Percentiles rank a stretch among this genome's conserved stretches.
Evolutionary conservation across 2,888 invertebrate genomes (phyloP).

Genomic region (Watsonalla binaria): DNA sequence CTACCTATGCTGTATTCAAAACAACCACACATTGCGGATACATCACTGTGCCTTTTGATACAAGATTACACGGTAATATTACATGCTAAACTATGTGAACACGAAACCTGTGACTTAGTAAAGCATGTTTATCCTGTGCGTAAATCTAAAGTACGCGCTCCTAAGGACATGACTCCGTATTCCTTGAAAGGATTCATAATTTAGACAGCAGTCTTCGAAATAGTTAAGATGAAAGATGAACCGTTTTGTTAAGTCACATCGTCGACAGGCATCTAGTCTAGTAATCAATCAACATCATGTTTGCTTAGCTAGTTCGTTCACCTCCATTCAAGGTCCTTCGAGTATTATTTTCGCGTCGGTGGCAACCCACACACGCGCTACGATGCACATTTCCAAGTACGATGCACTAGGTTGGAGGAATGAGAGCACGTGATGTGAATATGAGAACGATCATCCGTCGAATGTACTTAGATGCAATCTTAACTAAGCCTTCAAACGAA

Average conservation of each 20-base stretch:
- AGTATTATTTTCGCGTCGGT: constrained; percentile 58
- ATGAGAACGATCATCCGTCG: constrained; percentile 48
- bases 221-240: constrained; percentile 30
- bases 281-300: constrained; percentile 57
- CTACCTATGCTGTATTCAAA: constrained; percentile 38
- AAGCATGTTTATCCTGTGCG: constrained; percentile 49
- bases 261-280: constrained; percentile 42
- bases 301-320: constrained; percentile 60
- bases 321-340: constrained; percentile 62
- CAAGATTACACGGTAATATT: constrained; percentile 58
- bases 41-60: constrained; percentile 62
- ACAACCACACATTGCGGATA: constrained; percentile 45
- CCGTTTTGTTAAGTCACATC: constrained; percentile 14
- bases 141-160: constrained; percentile 51
- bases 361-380: constrained; percentile 57
- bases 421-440: constrained; percentile 71
- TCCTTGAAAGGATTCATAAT: constrained; percentile 32
- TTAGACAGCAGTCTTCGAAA: not conserved
- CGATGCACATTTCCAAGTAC: constrained; percentile 66
- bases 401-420: constrained; percentile 70
- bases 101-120: constrained; percentile 37
- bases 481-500: constrained; percentile 49
- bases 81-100: constrained; percentile 41
- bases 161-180: constrained; percentile 44
- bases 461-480: constrained; percentile 61